Evolutionary conservation across 1,140 invertebrate species (phyloP), one percentile per base, ranked within the genome.

Genomic region (Coptotermes formosanus): DNA sequence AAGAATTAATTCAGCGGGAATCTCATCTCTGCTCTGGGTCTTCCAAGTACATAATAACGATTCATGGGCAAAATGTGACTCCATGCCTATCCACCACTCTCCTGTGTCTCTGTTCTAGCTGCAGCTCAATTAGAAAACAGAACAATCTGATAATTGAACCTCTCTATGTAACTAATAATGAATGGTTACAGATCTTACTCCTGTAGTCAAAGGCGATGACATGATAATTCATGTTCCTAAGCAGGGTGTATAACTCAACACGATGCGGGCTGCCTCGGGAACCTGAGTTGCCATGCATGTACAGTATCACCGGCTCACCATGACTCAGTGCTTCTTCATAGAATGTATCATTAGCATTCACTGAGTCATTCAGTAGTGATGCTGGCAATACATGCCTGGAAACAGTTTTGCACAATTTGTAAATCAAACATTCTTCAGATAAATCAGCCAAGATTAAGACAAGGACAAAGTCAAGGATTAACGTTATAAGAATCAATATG

Each of bases 141-240:
- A 48, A 12, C 45, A 48, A 48, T 16, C 45, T 48, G 45, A 16
- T 48, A 16, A 48, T 1, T 48, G 45, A 48, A 48, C 45, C 45
- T 48, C 45, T 12, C 45, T 48, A 48, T 16, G 52, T 55, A 19
- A 55, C 0, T 19, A 55, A 55, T 55, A 55, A 16, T 55, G 21
- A 55, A 55, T 38, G 38, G 38, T 55, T 21, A 55, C 38, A 55
- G 19, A 55, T 19, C 86, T 91, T 92, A 95, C 96, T 95, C 92
- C 97, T 92, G 91, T 99, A 99, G 91, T 99, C 98, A 89, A 98
- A 96, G 9, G 96, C 93, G 87, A 99, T 92, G 12, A 99, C 94
- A 92, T 99, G 97, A 89, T 95, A 98, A 89, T 96, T 94, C 87
- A 95, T 91, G 82, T 94, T 91, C 88, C 95, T 93, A 85, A 99